Base-by-base conservation (phyloP, 2,797 vertebrate species). In the Parambassis ranga region DNA sequence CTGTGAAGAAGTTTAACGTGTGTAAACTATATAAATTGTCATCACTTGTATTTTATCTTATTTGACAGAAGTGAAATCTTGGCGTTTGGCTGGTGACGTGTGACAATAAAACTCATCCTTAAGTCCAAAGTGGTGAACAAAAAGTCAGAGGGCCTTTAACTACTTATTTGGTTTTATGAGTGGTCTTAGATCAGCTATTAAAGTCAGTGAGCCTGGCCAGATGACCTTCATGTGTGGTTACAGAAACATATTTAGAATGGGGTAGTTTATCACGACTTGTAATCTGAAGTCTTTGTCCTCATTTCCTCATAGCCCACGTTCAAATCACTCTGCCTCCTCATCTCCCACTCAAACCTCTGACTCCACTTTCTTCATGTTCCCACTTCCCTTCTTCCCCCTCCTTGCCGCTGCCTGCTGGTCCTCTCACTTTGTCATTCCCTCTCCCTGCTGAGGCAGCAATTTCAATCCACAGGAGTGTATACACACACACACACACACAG, bases 281-380 rank as follows among this genome's bases (percentile, higher is more conserved):
- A 67, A 62, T 72, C 38, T 81, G 68, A 77, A 7, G 11, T 75
- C 59, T 52, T 43, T 59, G 52, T 74, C 37, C 69, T 65, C 27
- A 56, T 68, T 79, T 87, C 75, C 82, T 65, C 71, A 48, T 43
- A 71, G 56, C 68, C 74, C 73, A 77, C 75, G 33, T 60, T 71
- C 10, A 71, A 63, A 44, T 59, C 19, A 39, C 36, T 50, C 30
- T 50, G 60, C 35, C 67, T 32, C 41, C 65, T 71, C 71, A 78
- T 77, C 73, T 83, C 81, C 77, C 81, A 83, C 86, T 86, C 66
- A 85, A 79, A 77, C 74, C 70, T 84, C 77, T 81, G 65, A 73
- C 69, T 80, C 50, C 65, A 76, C 68, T 82, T 75, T 73, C 77
- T 43, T 68, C 31, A 42, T 35, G 36, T 55, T 76, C 68, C 79